Percentiles rank a stretch among this genome's conserved stretches.
Evolutionary conservation across 2,888 invertebrate genomes (phyloP).

Genomic region (Volucella inflata): DNA sequence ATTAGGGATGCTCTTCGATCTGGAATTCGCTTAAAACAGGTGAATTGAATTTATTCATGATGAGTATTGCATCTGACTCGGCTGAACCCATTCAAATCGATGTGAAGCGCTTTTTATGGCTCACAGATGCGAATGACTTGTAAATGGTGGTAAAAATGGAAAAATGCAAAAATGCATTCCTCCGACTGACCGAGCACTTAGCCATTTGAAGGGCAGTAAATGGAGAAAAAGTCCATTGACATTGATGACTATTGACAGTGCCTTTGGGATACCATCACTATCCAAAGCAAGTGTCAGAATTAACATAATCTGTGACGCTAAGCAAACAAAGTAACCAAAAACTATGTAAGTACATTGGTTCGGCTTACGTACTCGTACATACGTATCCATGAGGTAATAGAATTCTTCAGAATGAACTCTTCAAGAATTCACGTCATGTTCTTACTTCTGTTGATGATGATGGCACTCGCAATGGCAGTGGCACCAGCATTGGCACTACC

Average conservation of each 20-base stretch:
- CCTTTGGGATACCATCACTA: constrained; percentile 26
- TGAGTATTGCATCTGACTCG: constrained; percentile 34
- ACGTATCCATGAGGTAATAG: constrained; percentile 55
- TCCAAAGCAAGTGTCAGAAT: constrained; percentile 46
- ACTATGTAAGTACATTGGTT: not conserved
- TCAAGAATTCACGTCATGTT: constrained; percentile 70
- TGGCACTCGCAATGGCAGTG: not conserved
- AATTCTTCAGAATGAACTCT: constrained; percentile 63
- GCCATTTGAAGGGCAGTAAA: constrained; percentile 9
- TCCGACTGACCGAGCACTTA: constrained; percentile 29
- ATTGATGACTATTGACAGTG: constrained; percentile 73
- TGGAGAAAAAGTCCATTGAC: constrained; percentile 71
- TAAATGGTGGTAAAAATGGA: constrained; percentile 24
- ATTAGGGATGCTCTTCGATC: constrained; percentile 24
- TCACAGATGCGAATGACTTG: not conserved
- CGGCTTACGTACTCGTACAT: too few species aligned
- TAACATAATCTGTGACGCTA: constrained; percentile 50
- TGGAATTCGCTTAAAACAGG: constrained; percentile 70
- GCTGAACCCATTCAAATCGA: constrained; percentile 50
- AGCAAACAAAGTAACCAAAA: constrained; percentile 41
- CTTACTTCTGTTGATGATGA: constrained; percentile 51
- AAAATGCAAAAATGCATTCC: constrained; percentile 42
- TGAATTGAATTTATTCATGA: constrained; percentile 74
- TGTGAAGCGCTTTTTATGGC: not conserved
- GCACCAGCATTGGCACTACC: not conserved